Evolutionary conservation across 2,113 vertebrate species (phyloP), one percentile per base, ranked within the genome.

Genomic region (Laterallus jamaicensis): DNA sequence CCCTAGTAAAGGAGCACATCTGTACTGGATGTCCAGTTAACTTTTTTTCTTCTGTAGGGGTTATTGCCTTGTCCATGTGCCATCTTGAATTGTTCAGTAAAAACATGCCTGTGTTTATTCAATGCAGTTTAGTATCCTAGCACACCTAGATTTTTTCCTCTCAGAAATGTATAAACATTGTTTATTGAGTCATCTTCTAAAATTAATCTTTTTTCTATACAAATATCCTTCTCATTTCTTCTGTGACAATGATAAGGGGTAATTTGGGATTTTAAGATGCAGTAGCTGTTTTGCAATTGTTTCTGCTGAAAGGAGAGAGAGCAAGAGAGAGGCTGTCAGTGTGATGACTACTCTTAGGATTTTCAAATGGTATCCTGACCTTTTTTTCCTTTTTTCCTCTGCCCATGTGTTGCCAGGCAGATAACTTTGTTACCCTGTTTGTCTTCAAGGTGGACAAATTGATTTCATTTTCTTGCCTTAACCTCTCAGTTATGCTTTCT

Each of bases 161-260:
- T 96, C 75, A 97, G 80, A 97, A 95, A 83, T 88, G 58, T 39
- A 62, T 71, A 66, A 91, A 66, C 26, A 20, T 90, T 63, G 63
- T 80, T 54, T 95, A 96, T 92, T 96, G 87, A 92, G 90, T 94
- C 17, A 32, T 86, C 93, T 94, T 95, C 47, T 96, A 67, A 96
- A 96, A 90, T 83, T 79, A 94, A 74, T 59, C 8, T 69, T 87
- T 96, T 95, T 84, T 17, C 55, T 82, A 3, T 95, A 68, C 71
- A 87, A 91, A 95, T 88, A 42, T 82, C 67, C 42, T 97, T 97
- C 73, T 87, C 63, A 25, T 24, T 91, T 92, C 56, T 40, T 93
- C 70, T 58, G 63, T 60, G 86, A 50, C 86, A 58, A 35, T 63
- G 39, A 66, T 94, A 59, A 59, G 81, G 63, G 62, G 47, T 79